These are phyloP conservation scores for Phalacrocorax aristotelis DNA, from an alignment of 2,113 vertebrate species.

Conservation along the genomic window DNA sequence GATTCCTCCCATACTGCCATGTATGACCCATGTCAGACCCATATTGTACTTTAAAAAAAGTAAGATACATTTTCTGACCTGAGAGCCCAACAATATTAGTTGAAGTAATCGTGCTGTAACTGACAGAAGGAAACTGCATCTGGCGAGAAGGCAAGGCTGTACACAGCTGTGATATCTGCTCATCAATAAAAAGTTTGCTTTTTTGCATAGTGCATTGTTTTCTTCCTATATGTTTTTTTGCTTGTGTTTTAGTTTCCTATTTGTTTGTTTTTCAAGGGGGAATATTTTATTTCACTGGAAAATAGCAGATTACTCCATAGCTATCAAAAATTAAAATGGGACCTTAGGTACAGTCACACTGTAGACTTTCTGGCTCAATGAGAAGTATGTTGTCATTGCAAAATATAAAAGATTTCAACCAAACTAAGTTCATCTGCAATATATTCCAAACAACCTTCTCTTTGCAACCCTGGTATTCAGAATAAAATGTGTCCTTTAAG, in stretches of 20 bases:
- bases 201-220: neutral
- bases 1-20: neutral
- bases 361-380: neutral
- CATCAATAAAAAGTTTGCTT: neutral
- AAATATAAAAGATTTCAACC: neutral
- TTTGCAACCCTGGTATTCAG: neutral
- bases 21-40: neutral
- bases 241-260: too few species aligned
- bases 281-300: neutral
- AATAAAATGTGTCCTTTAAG: neutral
- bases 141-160: neutral
- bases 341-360: neutral
- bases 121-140: neutral
- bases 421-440: neutral
- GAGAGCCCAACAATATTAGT: neutral
- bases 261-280: neutral
- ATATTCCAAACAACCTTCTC: neutral
- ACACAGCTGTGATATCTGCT: neutral
- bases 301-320: neutral
- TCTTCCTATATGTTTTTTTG: neutral
- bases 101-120: neutral
- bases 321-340: neutral
- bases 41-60: neutral
- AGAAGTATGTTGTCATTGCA: neutral
- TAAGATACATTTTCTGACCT: neutral